These are phyloP conservation scores for Anthoptus insignis DNA, from an alignment of 2,888 invertebrate species.

Conservation along the genomic window DNA sequence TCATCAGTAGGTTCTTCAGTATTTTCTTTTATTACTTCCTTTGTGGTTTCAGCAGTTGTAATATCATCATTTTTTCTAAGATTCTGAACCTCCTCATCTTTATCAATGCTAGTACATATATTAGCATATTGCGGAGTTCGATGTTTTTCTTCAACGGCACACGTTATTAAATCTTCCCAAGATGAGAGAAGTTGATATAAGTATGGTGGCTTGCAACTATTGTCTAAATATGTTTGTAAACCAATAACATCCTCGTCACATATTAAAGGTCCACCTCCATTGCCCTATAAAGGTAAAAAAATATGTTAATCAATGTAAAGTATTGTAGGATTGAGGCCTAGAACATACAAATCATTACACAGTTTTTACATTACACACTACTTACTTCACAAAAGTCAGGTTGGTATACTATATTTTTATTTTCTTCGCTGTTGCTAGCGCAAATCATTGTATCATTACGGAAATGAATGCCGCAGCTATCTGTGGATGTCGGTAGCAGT, in stretches of 20 bases:
- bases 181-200: constrained; percentile 68
- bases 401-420: constrained; percentile 54
- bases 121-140: constrained; percentile 59
- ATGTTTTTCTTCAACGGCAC: constrained; percentile 68
- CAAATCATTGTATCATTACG: constrained; percentile 66
- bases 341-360: no score
- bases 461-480: constrained; percentile 66
- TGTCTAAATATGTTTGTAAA: constrained; percentile 73
- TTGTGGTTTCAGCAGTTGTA: constrained; percentile 10
- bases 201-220: constrained; percentile 70
- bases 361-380: not conserved
- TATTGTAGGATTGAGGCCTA: no score
- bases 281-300: constrained; percentile 64
- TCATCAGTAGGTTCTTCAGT: constrained; percentile 22
- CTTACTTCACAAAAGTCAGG: constrained; percentile 68
- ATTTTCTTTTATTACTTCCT: not conserved
- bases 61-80: no score
- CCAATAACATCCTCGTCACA: constrained; percentile 69
- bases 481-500: constrained; percentile 54
- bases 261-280: constrained; percentile 75
- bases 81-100: constrained; percentile 64
- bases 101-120: constrained; percentile 63
- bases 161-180: constrained; percentile 70
- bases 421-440: constrained; percentile 60
- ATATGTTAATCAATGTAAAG: no score